Conservation (phyloP, 2,113 vertebrate genomes). For the Myotis brandtii region DNA sequence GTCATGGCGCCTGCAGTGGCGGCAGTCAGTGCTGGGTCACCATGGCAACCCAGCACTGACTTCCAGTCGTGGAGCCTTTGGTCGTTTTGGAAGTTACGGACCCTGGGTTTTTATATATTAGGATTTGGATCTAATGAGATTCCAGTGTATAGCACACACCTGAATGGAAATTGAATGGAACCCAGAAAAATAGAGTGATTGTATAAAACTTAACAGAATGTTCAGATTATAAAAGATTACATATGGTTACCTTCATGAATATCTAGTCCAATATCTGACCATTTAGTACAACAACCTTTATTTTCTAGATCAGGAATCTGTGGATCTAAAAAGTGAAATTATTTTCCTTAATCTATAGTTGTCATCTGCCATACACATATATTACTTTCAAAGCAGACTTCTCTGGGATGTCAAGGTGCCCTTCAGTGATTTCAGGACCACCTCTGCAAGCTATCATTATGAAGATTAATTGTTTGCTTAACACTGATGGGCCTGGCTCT, state of each 20-base stretch:
- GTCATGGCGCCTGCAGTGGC: too few species aligned
- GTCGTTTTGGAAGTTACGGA: too few species aligned
- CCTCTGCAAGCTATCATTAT: conserved; percentile 44
- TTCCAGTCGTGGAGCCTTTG: too few species aligned
- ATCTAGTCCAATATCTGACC: background rate
- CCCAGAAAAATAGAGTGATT: background rate
- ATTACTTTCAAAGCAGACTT: conserved; percentile 22
- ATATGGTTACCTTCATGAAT: background rate
- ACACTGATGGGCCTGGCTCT: conserved; percentile 54
- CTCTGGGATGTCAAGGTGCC: conserved; percentile 53
- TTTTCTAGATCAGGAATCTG: background rate
- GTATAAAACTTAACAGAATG: background rate
- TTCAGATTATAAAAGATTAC: background rate
- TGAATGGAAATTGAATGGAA: background rate
- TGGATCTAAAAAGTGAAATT: background rate
- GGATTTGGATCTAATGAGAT: background rate
- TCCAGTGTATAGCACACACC: background rate
- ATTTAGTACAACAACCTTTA: background rate
- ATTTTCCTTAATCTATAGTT: background rate
- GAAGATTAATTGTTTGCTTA: conserved; percentile 71
- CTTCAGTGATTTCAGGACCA: background rate
- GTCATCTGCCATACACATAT: background rate
- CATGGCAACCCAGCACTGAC: too few species aligned
- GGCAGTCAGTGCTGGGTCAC: too few species aligned
- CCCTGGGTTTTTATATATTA: background rate